Base-by-base conservation (phyloP, 2,888 invertebrate genomes). In the Archaeoteleia sp. region DNA sequence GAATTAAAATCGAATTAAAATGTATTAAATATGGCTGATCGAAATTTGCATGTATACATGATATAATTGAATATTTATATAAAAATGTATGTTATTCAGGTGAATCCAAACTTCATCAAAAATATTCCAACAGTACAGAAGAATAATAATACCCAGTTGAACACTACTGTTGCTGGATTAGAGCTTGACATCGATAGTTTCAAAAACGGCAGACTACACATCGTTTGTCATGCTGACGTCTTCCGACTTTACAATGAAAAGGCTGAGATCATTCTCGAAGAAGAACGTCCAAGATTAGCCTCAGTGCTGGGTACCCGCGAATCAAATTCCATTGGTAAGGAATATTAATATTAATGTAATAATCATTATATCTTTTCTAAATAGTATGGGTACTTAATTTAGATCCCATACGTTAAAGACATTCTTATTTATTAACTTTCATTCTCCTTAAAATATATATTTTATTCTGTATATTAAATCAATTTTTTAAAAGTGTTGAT, bases 251-350 rank as follows among this genome's bases (percentile, higher is more conserved):
- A 92, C 84, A 88, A 88, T 72, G 88, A 89, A 73, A 87, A 89
- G 72, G 87, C 89, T 51, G 91, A 90, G 82, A 86, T 90, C 70
- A 86, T 89, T 75, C 87, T 92, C 78, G 91, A 91, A 83, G 92
- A 92, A 86, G 92, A 92, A 84, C 90, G 90, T 78, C 92, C 93
- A 62, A 89, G 91, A 84, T 90, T 92, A 76, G 92, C 92, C 66
- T 91, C 92, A 57, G 92, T 93, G 76, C 86, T 92, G 75, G 92
- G 92, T 75, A 92, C 91, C 66, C 88, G 90, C 67, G 91, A 91
- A 86, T 88, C 88, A 74, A 88, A 89, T 54, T 81, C 79, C 25
- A 74, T 72, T 45, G 75, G 80, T 80, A 77, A 75, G 20, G 8
- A 46, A 20, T 12, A 12, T 14, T 20, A 12, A 42, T 13, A 15